Evolutionary conservation across 2,113 vertebrate species (phyloP), one percentile per base, ranked within the genome.

Genomic region (Ameiurus melas): DNA sequence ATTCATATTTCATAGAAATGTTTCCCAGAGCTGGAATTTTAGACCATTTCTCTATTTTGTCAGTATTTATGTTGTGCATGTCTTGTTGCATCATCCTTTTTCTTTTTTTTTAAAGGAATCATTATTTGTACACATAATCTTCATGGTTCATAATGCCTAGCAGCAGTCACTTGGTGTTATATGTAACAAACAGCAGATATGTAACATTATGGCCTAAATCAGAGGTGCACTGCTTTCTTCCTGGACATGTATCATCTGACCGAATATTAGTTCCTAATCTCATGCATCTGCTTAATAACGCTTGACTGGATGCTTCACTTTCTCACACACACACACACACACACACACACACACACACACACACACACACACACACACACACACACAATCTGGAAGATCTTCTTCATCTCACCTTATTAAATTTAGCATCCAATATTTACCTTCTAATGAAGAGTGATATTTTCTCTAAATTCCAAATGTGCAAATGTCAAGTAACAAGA

Each of bases 251-350:
- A 73, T 73, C 71, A 73, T 77, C 73, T 47, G 19, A n/a, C 22
- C 2, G 22, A n/a, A 17, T 53, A 30, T 53, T 30, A 79, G 12
- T 5, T 36, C 55, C 53, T 57, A 58, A 57, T 81, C 36, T 36
- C 79, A 82, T 22, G 9, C 55, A 82, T 82, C 80, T 60, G 80
- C 80, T 82, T 60, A 33, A 39, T 60, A 82, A 82, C 20, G 0
- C 80, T 60, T 82, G 57, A 4, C 57, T 82, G 55, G 10, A 39
- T 39, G 80, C 57, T 82, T 60, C 4, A 39, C 12, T 33, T 60
- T 82, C 43, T 7, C 43, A 7, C 43, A 0, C 10, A 39, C 79
- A 7, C 39, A 43, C 39, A 43, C 39, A 43, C 39, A 43, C 43
- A 47, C 5, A 47, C 43, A 47, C 43, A 47, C 43, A 47, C 43